Evolutionary conservation across 1,140 invertebrate genomes (phyloP), one percentile per base, ranked within the genome.

Genomic region (Tenebrio molitor): DNA sequence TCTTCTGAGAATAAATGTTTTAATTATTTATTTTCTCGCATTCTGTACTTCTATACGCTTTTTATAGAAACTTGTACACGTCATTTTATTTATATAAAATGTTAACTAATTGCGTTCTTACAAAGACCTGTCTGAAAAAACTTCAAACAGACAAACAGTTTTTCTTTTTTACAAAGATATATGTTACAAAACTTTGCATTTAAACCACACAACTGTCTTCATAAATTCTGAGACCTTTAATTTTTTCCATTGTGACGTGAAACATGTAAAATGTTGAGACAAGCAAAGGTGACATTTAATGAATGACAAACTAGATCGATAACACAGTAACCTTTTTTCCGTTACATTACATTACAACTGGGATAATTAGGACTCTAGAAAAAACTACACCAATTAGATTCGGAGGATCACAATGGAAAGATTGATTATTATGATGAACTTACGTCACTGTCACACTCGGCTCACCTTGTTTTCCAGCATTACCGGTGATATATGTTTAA

Each of bases 1-100:
- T 67, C 46, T 72, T 75, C 73, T 72, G 69, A 65, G 73, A 75
- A 75, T 75, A 75, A 68, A 75, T 72, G 64, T 75, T 75, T 75
- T 75, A 68, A 75, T 75, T 75, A 72, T 69, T 72, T 72, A 72
- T 69, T 74, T 74, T 71, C 68, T 70, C 44, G 67, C 71, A 73
- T 73, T 73, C 65, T 73, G 25, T 58, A 58, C 50, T 70, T 62
- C 50, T 58, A 58, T 50, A 70, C 46, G 33, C 16, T 70, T 70
- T 19, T 70, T 70, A 70, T 70, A 42, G 39, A 70, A 70, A 70
- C 46, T 53, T 62, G 41, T 62, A 58, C 46, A 50, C 68, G 44
- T 70, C 68, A 58, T 41, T 50, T 50, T 46, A 69, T 69, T 50
- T 36, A 69, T 44, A 33, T 50, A 69, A 69, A 36, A 69, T 69